These are phyloP conservation scores for Ammodytes dubius DNA, from an alignment of 2,113 vertebrate species.

Conservation along the genomic window DNA sequence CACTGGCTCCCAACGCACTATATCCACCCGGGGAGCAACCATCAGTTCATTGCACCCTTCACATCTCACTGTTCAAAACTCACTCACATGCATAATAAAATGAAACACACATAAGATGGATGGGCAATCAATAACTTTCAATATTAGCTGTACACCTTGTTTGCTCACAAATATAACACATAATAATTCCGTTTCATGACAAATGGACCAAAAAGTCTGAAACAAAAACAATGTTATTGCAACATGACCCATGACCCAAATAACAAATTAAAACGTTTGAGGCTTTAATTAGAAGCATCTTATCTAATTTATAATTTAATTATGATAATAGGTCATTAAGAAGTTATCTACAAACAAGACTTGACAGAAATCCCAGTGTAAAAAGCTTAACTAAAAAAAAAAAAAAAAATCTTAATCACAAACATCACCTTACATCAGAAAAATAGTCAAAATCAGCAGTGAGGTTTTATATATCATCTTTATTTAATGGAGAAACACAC, in stretches of 20 bases:
- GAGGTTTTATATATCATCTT: slow-evolving; percentile 24
- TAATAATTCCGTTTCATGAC: neutral
- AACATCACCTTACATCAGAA: neutral
- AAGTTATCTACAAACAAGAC: neutral
- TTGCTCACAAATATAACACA: neutral
- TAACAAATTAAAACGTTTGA: neutral
- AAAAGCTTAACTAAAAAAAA: too few relatives aligned
- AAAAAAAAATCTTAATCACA: too few relatives aligned
- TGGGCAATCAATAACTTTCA: neutral
- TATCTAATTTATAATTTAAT: neutral
- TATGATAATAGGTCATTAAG: neutral
- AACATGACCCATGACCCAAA: neutral
- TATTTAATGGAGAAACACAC: slow-evolving; percentile 15
- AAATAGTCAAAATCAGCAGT: neutral
- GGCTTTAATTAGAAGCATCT: neutral
- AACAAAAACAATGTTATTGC: neutral
- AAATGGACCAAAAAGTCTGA: neutral
- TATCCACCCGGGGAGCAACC: neutral
- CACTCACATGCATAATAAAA: neutral
- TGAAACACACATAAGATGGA: neutral
- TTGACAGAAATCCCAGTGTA: too few relatives aligned
- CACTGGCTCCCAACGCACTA: slow-evolving; percentile 10
- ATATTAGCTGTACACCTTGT: neutral
- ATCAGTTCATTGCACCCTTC: neutral
- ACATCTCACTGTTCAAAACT: too few relatives aligned